Conservation (phyloP, 2,797 vertebrate species). For the Pseudochromis fuscus region DNA sequence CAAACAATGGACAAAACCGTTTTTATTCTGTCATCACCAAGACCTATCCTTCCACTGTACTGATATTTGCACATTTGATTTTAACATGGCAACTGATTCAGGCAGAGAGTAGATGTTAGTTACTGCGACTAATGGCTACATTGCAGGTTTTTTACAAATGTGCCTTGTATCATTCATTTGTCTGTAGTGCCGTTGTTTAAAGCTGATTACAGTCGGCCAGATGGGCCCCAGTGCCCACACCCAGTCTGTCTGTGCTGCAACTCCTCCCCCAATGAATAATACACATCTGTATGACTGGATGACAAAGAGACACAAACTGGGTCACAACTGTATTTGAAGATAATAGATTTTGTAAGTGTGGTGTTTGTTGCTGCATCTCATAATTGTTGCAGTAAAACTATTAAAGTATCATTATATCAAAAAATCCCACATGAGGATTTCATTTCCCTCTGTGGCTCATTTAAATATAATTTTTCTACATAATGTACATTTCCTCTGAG, state of each 20-base stretch:
- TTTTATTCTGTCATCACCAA: slow-evolving; percentile 26
- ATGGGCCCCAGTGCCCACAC: slow-evolving; percentile 68
- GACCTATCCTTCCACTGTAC: background rate
- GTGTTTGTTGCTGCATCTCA: slow-evolving; percentile 24
- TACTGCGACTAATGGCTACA: slow-evolving; percentile 16
- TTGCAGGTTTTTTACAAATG: slow-evolving; percentile 55
- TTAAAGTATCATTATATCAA: slow-evolving; percentile 4
- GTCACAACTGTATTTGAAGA: slow-evolving; percentile 64
- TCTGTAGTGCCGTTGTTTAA: slow-evolving; percentile 68
- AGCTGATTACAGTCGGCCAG: slow-evolving; percentile 82
- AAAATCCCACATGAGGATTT: slow-evolving; percentile 24
- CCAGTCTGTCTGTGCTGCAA: slow-evolving; percentile 41
- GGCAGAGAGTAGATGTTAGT: slow-evolving; percentile 11
- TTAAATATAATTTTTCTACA: slow-evolving; percentile 40
- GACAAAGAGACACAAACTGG: slow-evolving; percentile 71
- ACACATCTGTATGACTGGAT: slow-evolving; percentile 72
- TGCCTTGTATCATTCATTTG: slow-evolving; percentile 46
- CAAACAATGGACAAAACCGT: slow-evolving; percentile 45
- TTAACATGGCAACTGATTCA: background rate
- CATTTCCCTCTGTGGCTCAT: slow-evolving; percentile 15
- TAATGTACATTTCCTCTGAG: slow-evolving; percentile 52
- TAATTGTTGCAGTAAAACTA: slow-evolving; percentile 1
- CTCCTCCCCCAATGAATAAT: slow-evolving; percentile 43
- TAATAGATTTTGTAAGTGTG: slow-evolving; percentile 15
- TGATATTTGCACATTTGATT: slow-evolving; percentile 8